A percentile compares a stretch with the other conserved stretches of the same genome.
These are phyloP conservation scores for Paedocypris micromegethes DNA, from an alignment of 2,797 vertebrate genomes.

Conservation along the genomic window DNA sequence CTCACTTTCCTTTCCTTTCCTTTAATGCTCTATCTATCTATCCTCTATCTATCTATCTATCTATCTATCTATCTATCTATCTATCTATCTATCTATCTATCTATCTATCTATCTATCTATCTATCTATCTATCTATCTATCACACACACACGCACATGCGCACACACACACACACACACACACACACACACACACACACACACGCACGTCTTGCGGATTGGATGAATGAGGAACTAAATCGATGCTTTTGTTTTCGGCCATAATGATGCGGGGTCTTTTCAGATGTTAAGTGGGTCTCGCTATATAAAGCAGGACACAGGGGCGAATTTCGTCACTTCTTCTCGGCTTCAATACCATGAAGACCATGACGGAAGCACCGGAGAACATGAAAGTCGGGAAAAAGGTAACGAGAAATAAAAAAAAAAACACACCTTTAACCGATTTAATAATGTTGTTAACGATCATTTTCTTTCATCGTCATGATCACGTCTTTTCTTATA, in stretches of 20 bases:
- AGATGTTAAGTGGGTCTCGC: slow-evolving; percentile 75
- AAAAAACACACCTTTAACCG: slow-evolving; percentile 18
- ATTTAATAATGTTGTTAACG: not conserved
- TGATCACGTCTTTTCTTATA: slow-evolving; percentile 38
- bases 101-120: not conserved
- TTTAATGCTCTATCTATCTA: too few species aligned
- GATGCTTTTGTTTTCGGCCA: slow-evolving; percentile 53
- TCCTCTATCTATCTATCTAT: too few species aligned
- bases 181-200: too few species aligned
- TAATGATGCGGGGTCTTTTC: slow-evolving; percentile 65
- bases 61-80: too few species aligned
- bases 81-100: too few species aligned
- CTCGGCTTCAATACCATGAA: slow-evolving; percentile 17
- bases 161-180: too few species aligned
- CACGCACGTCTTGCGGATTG: slow-evolving; percentile 16
- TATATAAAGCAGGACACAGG: slow-evolving; percentile 69
- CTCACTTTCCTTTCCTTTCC: too few species aligned
- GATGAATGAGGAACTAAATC: slow-evolving; percentile 17
- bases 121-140: not conserved
- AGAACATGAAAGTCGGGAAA: slow-evolving; percentile 55
- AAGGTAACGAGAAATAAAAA: slow-evolving; percentile 60
- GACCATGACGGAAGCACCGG: slow-evolving; percentile 65
- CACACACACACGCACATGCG: too few species aligned
- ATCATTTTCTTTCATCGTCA: not conserved
- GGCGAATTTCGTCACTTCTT: slow-evolving; percentile 39